Conservation (phyloP, 2,113 vertebrate species). For the Trinectes maculatus region DNA sequence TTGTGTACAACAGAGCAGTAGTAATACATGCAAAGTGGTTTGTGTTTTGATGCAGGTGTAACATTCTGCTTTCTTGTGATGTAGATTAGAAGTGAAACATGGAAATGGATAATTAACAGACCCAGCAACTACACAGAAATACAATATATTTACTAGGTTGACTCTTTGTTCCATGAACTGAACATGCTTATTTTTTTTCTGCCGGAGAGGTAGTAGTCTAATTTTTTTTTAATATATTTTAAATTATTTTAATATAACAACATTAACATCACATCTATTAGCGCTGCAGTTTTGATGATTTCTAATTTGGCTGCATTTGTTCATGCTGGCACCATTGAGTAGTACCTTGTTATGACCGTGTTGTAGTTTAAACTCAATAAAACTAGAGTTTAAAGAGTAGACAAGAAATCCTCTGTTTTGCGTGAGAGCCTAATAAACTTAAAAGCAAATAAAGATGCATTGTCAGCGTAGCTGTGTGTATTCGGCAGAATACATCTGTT, state of each 20-base stretch:
- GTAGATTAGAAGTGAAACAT: slow-evolving; percentile 13
- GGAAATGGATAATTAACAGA: slow-evolving; percentile 3
- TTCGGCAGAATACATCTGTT: background rate
- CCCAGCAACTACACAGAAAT: slow-evolving; percentile 22
- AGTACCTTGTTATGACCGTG: background rate
- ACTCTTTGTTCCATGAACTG: background rate
- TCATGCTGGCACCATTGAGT: background rate
- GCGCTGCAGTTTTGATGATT: background rate
- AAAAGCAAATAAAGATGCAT: background rate
- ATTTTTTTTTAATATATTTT: background rate
- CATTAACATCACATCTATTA: background rate
- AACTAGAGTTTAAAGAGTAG: background rate
- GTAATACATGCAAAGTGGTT: slow-evolving; percentile 3
- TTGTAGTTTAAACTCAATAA: slow-evolving; percentile 7
- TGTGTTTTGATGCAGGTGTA: slow-evolving; percentile 5
- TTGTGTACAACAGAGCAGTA: background rate
- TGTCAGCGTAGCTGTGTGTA: background rate
- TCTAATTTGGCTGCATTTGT: background rate
- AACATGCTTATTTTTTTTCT: slow-evolving; percentile 21
- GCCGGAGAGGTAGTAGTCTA: background rate
- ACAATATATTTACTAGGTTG: slow-evolving; percentile 20
- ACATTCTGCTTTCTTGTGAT: slow-evolving; percentile 5
- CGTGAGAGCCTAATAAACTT: background rate
- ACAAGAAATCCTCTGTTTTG: slow-evolving; percentile 2
- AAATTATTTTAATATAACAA: background rate